Evolutionary conservation across 2,888 invertebrate genomes (phyloP).

Genomic region (Dicyrtomina minuta): DNA sequence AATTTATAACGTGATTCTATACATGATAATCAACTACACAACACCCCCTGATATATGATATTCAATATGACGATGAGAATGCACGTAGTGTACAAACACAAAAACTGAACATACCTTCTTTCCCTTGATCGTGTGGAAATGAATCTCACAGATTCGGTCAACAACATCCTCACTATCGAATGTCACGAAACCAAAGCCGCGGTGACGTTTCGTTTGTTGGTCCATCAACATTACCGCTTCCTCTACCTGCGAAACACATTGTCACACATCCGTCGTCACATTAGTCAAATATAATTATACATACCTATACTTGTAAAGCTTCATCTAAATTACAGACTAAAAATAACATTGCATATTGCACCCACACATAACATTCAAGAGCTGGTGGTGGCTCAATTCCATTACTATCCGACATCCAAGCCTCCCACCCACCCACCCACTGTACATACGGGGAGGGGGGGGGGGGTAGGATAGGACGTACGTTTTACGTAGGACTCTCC

Average conservation of each 20-base stretch:
- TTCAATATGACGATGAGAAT: not conserved
- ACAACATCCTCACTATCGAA: constrained; percentile 56
- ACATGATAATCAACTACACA: too few species aligned
- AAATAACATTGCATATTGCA: too few species aligned
- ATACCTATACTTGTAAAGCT: not conserved
- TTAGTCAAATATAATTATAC: not conserved
- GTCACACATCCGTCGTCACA: not conserved
- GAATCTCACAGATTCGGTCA: constrained; percentile 56
- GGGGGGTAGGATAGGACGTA: too few species aligned
- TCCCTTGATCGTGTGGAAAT: constrained; percentile 56
- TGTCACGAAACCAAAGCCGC: constrained; percentile 56
- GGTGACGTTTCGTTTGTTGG: constrained; percentile 56
- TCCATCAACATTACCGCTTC: constrained; percentile 55
- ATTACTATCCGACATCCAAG: not conserved
- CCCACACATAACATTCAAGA: too few species aligned
- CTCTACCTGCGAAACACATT: constrained; percentile 48
- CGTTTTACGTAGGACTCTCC: too few species aligned
- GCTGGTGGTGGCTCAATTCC: constrained; percentile 15
- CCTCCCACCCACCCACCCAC: not conserved
- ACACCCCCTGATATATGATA: too few species aligned
- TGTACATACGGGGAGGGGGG: too few species aligned
- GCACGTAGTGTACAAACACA: not conserved
- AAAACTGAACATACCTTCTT: constrained; percentile 53
- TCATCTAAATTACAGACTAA: not conserved
- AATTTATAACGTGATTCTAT: too few species aligned